Percentiles rank a stretch among this genome's conserved stretches.
phyloP scores from a whole-genome alignment of 1,140 invertebrate species.

The Drosophila ohnishii region DNA sequence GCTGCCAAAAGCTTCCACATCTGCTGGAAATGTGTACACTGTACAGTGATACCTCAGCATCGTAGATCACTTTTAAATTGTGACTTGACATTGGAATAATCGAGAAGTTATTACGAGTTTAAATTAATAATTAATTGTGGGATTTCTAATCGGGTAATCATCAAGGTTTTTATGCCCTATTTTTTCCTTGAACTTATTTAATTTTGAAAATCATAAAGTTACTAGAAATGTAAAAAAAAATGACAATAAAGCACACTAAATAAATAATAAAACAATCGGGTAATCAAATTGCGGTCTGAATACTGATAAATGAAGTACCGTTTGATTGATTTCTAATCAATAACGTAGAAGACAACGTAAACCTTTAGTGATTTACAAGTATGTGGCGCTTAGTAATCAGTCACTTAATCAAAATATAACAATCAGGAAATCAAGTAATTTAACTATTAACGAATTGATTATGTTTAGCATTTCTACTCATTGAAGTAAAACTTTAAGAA shows the following conservation, averaged over 20 bases:
- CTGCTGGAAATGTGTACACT: constrained; percentile 9
- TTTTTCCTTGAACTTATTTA: too few species aligned
- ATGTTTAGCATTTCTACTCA: background rate
- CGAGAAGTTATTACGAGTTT: background rate
- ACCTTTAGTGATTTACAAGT: background rate
- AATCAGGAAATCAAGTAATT: background rate
- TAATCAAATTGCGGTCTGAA: background rate
- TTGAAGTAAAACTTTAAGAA: background rate
- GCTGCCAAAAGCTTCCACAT: constrained; percentile 19
- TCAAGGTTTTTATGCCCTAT: background rate
- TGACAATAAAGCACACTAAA: too few species aligned
- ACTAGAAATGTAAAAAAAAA: too few species aligned
- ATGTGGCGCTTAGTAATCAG: background rate
- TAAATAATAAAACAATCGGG: too few species aligned
- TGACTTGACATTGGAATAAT: background rate
- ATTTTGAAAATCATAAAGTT: too few species aligned
- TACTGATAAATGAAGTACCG: background rate
- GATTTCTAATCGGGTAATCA: background rate
- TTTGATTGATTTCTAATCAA: background rate
- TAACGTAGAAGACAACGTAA: background rate
- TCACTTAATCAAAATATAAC: background rate
- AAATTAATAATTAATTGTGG: background rate
- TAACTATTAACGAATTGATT: background rate
- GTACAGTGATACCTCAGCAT: constrained; percentile 2
- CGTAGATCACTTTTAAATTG: background rate